Evolutionary conservation across 1,140 invertebrate genomes (phyloP).

Genomic region (Lucilia sericata): DNA sequence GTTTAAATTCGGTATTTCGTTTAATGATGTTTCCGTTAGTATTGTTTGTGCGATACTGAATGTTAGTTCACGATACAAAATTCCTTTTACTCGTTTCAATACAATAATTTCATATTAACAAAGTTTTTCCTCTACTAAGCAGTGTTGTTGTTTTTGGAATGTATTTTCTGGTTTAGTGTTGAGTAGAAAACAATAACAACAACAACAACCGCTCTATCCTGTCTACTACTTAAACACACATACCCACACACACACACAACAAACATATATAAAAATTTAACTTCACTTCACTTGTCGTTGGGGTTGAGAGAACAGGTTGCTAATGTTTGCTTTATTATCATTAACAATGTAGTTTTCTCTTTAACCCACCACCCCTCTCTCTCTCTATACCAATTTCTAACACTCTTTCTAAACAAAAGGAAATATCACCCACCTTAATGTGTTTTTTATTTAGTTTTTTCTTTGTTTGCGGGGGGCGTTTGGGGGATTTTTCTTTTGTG

Average conservation of each 20-base stretch:
- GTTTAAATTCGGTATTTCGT: background rate
- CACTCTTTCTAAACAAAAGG: too few species aligned
- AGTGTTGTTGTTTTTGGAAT: constrained; percentile 18
- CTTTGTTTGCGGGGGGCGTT: background rate
- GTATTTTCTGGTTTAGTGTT: background rate
- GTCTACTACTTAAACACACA: too few species aligned
- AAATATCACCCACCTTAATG: background rate
- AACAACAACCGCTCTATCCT: constrained; percentile 1
- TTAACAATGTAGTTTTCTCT: constrained; percentile 14
- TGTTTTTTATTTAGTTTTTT: background rate
- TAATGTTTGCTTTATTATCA: background rate
- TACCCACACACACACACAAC: background rate
- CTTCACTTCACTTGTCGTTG: background rate
- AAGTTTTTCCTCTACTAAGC: background rate
- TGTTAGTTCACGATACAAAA: constrained; percentile 25
- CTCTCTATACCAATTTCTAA: too few species aligned
- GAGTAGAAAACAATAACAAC: background rate
- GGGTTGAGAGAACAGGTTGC: constrained; percentile 11
- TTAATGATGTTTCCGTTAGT: constrained; percentile 65
- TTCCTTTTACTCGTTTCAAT: constrained; percentile 31
- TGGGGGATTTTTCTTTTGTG: background rate
- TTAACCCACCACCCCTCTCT: background rate
- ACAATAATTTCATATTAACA: background rate
- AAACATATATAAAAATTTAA: too few species aligned
- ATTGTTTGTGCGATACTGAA: constrained; percentile 68